Percentiles rank a stretch among this genome's conserved stretches.
These are phyloP conservation scores for Wasmannia auropunctata DNA, from an alignment of 1,140 invertebrate genomes.

Conservation along the genomic window DNA sequence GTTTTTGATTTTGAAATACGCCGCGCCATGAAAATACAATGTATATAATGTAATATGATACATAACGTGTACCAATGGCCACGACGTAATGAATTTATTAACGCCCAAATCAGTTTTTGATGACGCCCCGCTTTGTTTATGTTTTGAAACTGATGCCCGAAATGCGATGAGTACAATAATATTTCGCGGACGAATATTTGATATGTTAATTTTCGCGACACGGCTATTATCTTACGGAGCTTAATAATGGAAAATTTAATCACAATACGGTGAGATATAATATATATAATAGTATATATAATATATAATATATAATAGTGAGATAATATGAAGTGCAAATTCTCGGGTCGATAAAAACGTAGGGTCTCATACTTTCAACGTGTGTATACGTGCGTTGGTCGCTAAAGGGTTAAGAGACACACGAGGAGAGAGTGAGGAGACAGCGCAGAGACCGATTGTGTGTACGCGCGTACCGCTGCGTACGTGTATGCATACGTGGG, in stretches of 20 bases:
- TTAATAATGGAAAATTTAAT: conserved; percentile 10
- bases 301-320: no score
- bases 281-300: no score
- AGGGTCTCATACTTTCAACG: background rate
- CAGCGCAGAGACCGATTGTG: background rate
- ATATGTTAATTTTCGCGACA: conserved; percentile 20
- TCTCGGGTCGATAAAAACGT: background rate
- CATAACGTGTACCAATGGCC: background rate
- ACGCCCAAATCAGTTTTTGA: conserved; percentile 48
- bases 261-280: background rate
- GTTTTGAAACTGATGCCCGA: background rate
- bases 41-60: background rate
- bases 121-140: background rate
- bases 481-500: background rate
- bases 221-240: conserved; percentile 6
- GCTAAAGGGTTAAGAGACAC: background rate
- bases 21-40: conserved; percentile 7
- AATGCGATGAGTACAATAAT: conserved; percentile 9
- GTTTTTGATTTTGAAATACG: conserved; percentile 31
- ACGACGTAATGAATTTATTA: conserved; percentile 44
- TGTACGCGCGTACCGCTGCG: background rate
- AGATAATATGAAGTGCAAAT: background rate
- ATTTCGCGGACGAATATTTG: conserved; percentile 4
- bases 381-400: no score
- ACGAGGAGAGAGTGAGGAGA: background rate